Percentiles rank a stretch among this genome's conserved stretches.
Conservation (phyloP, 2,888 invertebrate species). For the Leptinotarsa tumamoca region DNA sequence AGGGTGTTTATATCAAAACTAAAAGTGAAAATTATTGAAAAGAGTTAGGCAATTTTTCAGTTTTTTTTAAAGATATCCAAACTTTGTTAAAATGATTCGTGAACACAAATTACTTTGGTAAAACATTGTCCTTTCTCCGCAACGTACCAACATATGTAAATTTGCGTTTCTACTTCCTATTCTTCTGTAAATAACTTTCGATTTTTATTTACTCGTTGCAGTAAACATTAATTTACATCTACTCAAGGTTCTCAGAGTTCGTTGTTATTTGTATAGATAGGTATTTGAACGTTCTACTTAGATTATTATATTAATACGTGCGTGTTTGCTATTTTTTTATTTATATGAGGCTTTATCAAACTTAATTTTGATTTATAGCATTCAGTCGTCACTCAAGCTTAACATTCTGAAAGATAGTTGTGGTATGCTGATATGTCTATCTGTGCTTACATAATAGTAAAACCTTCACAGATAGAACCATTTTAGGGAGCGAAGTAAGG, state of each 20-base stretch:
- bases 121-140: neutral
- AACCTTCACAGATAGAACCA: neutral
- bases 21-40: too few species aligned
- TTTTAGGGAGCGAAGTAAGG: neutral
- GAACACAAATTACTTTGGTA: neutral
- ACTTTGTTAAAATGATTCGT: neutral
- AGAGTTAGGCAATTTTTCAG: too few species aligned
- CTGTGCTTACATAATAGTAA: neutral
- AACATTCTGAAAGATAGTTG: neutral
- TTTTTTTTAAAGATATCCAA: neutral
- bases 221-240: neutral
- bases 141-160: neutral
- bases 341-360: neutral
- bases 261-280: neutral
- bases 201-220: neutral
- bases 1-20: too few species aligned
- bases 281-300: neutral
- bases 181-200: constrained; percentile 3
- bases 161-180: neutral
- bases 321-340: neutral
- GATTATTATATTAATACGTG: neutral
- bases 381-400: neutral
- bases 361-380: neutral
- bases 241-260: constrained; percentile 4
- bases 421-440: neutral